Base-by-base conservation (phyloP, 2,888 invertebrate species). In the Dasysyrphus albostriatus region DNA sequence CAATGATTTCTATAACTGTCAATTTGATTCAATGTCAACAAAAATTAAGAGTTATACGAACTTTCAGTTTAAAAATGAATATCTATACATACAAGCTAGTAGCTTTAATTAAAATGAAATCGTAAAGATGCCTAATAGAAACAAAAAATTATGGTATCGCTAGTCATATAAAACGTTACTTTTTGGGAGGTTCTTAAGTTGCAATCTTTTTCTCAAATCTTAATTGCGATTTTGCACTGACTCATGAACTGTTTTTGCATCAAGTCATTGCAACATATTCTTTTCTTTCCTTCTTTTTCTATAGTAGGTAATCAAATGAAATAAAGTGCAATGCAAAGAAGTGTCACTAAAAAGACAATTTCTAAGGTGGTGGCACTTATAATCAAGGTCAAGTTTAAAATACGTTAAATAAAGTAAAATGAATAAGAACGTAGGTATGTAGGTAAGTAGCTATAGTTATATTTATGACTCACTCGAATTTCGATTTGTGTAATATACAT, bases 381-480 rank as follows among this genome's bases (percentile, higher is more conserved):
- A 54, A 69, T 39, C 69, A 69, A 69, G 51, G 69, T 69, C 69
- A 69, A 69, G 69, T 54, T n/a, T 54, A 37, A 47, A 34, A n/a
- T 10, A 44, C 37, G 19, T 19, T 14, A 59, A 59, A 12, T 3
- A 16, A 59, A 19, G 39, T 24, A 24, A 59, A 39, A 59, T 19
- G 39, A 5, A 59, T 5, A 56, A 34, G n/a, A 32, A 32, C 5
- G 7, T 32, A 32, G 32, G 5, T 32, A 7, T 32, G 32, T 32
- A 24, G 24, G 24, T 24, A 24, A 2, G 24, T 24, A 24, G 24
- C 24, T 24, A 16, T 16, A 39, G 37, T 59, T 37, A 8, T 24
- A 34, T 37, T 37, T 16, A 69, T 69, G 51, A 69, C 24, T 39
- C 69, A 69, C 6, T 29, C 54, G 5, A 39, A 39, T 42, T 47